A percentile compares a stretch with the other conserved stretches of the same genome.
Conservation (phyloP, 2,888 invertebrate genomes). For the Tuberolachnus salignus region DNA sequence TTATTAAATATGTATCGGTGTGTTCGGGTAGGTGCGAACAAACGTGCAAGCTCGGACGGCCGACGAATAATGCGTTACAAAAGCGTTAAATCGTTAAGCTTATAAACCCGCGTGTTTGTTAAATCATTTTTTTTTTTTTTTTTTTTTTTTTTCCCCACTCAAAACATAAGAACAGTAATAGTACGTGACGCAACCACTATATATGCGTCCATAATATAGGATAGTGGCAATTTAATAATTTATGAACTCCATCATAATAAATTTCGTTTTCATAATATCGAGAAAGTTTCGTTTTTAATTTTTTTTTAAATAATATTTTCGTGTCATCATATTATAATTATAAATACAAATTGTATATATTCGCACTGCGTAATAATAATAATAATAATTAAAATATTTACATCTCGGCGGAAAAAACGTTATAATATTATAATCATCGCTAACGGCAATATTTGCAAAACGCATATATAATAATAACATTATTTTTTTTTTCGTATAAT, state of each 20-base stretch:
- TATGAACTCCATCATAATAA: neutral
- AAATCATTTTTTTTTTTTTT: slow-evolving; percentile 28
- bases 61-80: slow-evolving; percentile 1
- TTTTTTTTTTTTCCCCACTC: slow-evolving; percentile 14
- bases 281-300: slow-evolving; percentile 9
- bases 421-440: no score
- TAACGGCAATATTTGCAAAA: no score
- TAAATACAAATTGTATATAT: no score
- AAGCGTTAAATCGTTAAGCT: neutral
- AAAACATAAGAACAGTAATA: neutral
- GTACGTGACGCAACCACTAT: no score
- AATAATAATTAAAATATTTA: neutral
- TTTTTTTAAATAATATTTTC: neutral
- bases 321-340: no score
- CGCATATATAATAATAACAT: no score
- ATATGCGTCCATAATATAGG: no score
- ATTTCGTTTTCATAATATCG: neutral
- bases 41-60: slow-evolving; percentile 6
- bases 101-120: neutral
- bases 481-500: no score
- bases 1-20: neutral
- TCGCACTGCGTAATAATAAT: no score
- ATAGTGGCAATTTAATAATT: neutral
- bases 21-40: neutral
- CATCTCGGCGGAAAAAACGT: neutral